Base-by-base conservation (phyloP, 2,888 invertebrate genomes). In the Cerastis leucographa region DNA sequence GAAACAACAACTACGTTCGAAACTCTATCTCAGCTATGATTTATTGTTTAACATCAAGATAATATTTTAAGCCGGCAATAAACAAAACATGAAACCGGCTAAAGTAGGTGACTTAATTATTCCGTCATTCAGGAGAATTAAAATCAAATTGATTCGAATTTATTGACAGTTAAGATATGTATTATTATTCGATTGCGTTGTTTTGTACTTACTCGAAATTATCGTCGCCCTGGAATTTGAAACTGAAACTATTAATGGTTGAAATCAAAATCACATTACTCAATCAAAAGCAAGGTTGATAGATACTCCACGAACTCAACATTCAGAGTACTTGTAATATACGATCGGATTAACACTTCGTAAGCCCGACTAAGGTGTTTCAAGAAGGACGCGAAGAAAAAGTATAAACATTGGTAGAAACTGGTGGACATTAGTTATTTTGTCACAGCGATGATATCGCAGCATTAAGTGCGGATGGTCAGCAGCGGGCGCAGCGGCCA, bases 21-120 rank as follows among this genome's bases (percentile, higher is more conserved):
- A 90, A 89, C 85, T 88, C 89, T 92, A 93, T 92, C 93, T 89
- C 74, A 72, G 87, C 91, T 92, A 93, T 95, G 93, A 95, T 94
- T 94, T 94, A 94, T 93, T 89, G 87, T 90, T 91, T 92, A 90
- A 89, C 89, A 80, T 81, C 80, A 84, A 89, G 88, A 87, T 88
- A 88, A 90, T 92, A 92, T 92, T 92, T 92, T 92, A 91, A 90
- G 90, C 90, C 80, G 76, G 88, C 84, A 90, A 94, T 94, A 95
- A 94, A 93, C 93, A 93, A 93, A 94, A 92, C 91, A 87, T 85
- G 84, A 86, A 89, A 87, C 90, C 80, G 85, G 86, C 87, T 89
- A 88, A 91, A 92, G 90, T 91, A 91, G 89, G 89, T 88, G 89
- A 92, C 92, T 93, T 93, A 94, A 94, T 94, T 94, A 94, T 93